A percentile compares a stretch with the other conserved stretches of the same genome.
phyloP scores from a whole-genome alignment of 1,140 invertebrate species.

The Fopius arisanus region DNA sequence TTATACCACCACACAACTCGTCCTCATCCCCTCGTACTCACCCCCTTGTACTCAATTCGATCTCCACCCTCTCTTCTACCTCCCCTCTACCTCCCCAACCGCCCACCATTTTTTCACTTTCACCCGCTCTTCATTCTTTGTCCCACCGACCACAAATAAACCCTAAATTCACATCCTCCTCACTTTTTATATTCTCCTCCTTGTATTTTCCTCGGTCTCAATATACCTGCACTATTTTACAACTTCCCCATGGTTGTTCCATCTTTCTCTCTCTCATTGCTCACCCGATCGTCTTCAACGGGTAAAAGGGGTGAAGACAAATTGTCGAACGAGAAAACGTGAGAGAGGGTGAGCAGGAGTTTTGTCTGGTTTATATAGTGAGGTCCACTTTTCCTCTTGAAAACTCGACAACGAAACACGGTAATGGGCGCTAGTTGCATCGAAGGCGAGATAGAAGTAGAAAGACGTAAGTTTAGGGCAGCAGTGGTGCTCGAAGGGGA shows the following conservation, averaged over 20 bases:
- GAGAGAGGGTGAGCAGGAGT: neutral
- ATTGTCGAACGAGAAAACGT: neutral
- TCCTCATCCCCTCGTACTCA: neutral
- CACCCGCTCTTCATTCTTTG: neutral
- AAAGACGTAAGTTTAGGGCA: neutral
- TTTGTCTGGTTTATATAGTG: conserved; percentile 13
- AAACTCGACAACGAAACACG: conserved; percentile 9
- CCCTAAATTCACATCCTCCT: neutral
- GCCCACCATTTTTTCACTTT: neutral
- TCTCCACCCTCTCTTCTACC: neutral
- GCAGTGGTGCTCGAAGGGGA: too few species aligned
- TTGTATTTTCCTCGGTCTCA: neutral
- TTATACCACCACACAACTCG: conserved; percentile 41
- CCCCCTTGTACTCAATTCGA: neutral
- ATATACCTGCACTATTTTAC: neutral
- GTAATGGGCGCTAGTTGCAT: neutral
- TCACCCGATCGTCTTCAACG: neutral
- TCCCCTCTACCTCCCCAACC: neutral
- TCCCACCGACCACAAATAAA: conserved; percentile 41
- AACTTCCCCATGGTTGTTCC: neutral
- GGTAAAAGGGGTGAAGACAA: conserved; percentile 9
- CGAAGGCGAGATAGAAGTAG: neutral
- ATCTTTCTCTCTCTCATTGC: neutral
- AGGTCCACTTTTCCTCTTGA: conserved; percentile 12
- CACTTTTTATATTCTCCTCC: neutral